Conservation (phyloP, 2,113 vertebrate species). For the Rhinolophus sinicus region DNA sequence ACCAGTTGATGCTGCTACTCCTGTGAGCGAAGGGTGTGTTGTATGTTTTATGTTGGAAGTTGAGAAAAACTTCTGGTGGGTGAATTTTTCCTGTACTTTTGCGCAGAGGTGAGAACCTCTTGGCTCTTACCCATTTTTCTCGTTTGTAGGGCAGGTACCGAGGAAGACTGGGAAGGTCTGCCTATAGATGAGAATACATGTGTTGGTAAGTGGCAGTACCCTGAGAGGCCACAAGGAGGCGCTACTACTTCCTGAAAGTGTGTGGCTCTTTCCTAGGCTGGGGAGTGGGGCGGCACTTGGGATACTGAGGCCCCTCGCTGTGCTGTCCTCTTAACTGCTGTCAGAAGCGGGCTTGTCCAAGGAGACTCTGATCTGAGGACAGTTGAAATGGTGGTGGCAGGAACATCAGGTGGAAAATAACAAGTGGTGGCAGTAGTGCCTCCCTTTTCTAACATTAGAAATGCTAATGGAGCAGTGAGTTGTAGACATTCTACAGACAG, state of each 20-base stretch:
- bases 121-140: neutral
- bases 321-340: neutral
- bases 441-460: constrained; percentile 50
- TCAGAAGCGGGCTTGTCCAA: neutral
- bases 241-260: neutral
- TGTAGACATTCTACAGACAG: neutral
- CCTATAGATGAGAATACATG: neutral
- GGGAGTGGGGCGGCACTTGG: neutral
- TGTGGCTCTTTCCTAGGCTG: neutral
- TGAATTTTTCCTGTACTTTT: neutral
- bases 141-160: neutral
- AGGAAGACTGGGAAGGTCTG: neutral
- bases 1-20: too few relatives aligned
- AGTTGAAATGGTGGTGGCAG: neutral
- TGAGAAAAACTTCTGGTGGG: neutral
- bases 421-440: constrained; percentile 7
- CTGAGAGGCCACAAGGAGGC: constrained; percentile 14
- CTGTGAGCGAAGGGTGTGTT: neutral
- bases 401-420: constrained; percentile 32
- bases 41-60: neutral
- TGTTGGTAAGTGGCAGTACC: neutral
- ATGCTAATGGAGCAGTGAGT: neutral
- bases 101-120: neutral
- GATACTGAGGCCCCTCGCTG: neutral
- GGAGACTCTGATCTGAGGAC: neutral